Conservation (phyloP, 2,888 invertebrate genomes). For the Cheilosia vernalis region DNA sequence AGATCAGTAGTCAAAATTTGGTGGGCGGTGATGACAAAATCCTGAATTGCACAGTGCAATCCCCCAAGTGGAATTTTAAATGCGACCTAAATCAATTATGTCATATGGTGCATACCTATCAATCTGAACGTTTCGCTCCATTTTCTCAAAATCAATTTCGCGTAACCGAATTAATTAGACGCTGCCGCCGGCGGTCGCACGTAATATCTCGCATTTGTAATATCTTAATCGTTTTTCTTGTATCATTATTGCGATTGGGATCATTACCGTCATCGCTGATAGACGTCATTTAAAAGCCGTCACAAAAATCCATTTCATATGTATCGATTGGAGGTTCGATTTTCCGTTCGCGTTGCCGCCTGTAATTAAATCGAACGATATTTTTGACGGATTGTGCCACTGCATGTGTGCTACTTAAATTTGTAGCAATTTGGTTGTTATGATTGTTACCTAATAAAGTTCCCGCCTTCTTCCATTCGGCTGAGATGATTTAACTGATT, state of each 20-base stretch:
- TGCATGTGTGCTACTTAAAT: conserved; percentile 8
- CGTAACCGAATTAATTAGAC: conserved; percentile 61
- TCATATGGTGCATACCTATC: conserved; percentile 1
- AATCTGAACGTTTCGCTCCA: conserved; percentile 49
- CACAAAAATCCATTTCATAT: conserved; percentile 11
- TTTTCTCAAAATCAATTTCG: conserved; percentile 54
- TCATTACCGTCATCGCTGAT: conserved; percentile 27
- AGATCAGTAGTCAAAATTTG: too few species aligned
- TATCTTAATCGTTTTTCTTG: conserved; percentile 32
- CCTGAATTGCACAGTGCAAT: neutral
- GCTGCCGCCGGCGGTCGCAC: neutral
- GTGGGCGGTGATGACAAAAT: too few species aligned
- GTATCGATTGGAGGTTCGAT: conserved; percentile 9
- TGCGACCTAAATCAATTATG: conserved; percentile 43
- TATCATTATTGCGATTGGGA: conserved; percentile 42
- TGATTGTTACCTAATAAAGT: conserved; percentile 17
- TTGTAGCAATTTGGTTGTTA: conserved; percentile 3
- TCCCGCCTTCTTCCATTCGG: conserved; percentile 13
- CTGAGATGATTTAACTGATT: conserved; percentile 14
- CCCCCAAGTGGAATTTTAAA: neutral
- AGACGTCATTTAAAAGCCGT: conserved; percentile 26
- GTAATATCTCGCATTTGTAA: conserved; percentile 14
- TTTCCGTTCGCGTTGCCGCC: neutral
- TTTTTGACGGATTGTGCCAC: conserved; percentile 7
- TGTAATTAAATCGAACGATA: conserved; percentile 13